Evolutionary conservation across 1,140 invertebrate genomes (phyloP).

Genomic region (Brachionus calyciflorus): DNA sequence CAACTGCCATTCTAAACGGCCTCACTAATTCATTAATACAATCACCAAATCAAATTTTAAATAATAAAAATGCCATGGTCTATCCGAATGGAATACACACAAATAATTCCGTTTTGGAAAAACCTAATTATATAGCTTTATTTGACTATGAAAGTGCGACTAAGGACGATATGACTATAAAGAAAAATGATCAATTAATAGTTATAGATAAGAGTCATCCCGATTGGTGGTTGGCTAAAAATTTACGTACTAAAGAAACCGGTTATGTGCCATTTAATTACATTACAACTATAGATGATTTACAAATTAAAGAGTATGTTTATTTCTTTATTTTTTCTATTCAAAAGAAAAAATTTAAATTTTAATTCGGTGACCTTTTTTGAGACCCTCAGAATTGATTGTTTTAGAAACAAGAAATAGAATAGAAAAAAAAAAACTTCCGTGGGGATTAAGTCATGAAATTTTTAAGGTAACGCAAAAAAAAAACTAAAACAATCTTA

Average conservation of each 20-base stretch:
- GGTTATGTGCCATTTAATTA: conserved; percentile 47
- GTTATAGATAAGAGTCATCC: conserved; percentile 18
- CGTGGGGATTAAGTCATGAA: too few relatives aligned
- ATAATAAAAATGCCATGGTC: not conserved
- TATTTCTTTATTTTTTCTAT: not conserved
- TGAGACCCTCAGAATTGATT: too few relatives aligned
- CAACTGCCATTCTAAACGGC: conserved; percentile 31
- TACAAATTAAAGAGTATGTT: conserved; percentile 41
- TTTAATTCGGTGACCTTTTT: too few relatives aligned
- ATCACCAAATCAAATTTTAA: not conserved
- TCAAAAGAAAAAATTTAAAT: too few relatives aligned
- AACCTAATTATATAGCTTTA: conserved; percentile 45
- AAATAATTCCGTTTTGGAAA: not conserved
- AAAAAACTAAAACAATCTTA: too few relatives aligned
- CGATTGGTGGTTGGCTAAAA: conserved; percentile 44
- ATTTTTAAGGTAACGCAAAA: too few relatives aligned
- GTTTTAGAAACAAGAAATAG: too few relatives aligned
- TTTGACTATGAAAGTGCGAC: conserved; percentile 45
- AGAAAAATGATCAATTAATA: conserved; percentile 38
- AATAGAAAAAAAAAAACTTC: too few relatives aligned
- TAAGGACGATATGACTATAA: conserved; percentile 46
- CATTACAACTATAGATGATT: conserved; percentile 44
- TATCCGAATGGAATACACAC: not conserved
- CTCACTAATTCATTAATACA: not conserved
- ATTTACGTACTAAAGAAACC: conserved; percentile 43